Evolutionary conservation across 2,888 invertebrate species (phyloP), one percentile per base, ranked within the genome.

Genomic region (Pachycephus smyrnensis): DNA sequence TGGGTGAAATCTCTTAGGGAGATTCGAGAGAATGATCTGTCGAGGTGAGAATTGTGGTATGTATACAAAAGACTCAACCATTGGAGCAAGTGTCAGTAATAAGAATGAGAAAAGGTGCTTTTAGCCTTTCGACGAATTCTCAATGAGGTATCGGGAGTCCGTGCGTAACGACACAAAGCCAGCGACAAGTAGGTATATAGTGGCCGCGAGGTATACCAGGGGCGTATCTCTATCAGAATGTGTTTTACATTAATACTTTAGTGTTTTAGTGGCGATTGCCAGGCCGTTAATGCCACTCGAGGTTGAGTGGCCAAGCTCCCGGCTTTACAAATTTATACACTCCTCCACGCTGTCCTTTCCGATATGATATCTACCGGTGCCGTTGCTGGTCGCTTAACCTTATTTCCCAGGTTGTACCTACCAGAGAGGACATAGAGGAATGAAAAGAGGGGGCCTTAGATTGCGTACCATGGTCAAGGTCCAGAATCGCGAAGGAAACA

Each of bases 221-320:
- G 87, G 87, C 76, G 86, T 91, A 91, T 91, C 90, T 90, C 89
- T 91, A 91, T 91, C 91, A 88, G 90, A 88, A 90, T 90, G 90
- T 90, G 90, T 91, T 91, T 90, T 90, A 91, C 91, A 91, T 91
- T 91, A 91, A 91, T 91, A 90, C 91, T 87, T 87, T 86, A 88
- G 90, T 89, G 89, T 90, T 90, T 89, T 87, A 90, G 88, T 88
- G 86, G 89, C 90, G 89, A 90, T 90, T 89, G 90, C 89, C 55
- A 87, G 85, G 87, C 88, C 88, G 88, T 91, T 91, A 90, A 90
- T 88, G 90, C 90, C 90, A 88, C 89, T 87, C 87, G 85, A 83
- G 84, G 81, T 85, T 86, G 89, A 89, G 89, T 88, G 88, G 88
- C 84, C 85, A 85, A 81, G 89, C 89, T 89, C 88, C 89, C 84